Evolutionary conservation across 2,797 vertebrate species (phyloP), one percentile per base, ranked within the genome.

Genomic region (Odontamblyopus rebecca): DNA sequence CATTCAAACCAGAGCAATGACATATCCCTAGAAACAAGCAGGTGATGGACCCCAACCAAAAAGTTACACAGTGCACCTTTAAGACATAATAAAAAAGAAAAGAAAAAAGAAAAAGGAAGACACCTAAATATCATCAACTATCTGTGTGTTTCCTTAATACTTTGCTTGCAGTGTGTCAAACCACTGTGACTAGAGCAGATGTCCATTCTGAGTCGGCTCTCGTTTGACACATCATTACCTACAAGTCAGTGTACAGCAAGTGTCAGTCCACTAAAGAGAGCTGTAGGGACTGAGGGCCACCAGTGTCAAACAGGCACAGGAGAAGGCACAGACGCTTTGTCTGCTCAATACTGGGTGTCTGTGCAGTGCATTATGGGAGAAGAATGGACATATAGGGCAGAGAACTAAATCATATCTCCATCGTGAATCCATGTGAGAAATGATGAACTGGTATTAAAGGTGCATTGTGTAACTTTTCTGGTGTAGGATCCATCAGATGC

Each of bases 211-310:
- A 82, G 78, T 85, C 70, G 19, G 70, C 69, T 65, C 69, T 83
- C 71, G 71, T 78, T 66, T 38, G 68, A 67, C 67, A 75, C 79
- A 82, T 86, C 82, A 85, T 88, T 86, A 87, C 78, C 84, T 82
- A 71, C 74, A 78, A 85, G 82, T 83, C 78, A 73, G 79, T 68
- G 85, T 87, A 88, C 85, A 85, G 86, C 60, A 27, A 67, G 77
- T 86, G 83, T 79, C 83, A 82, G 75, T 71, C 74, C 60, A 65
- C 68, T 78, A 74, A 84, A 81, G 82, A 82, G 84, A 84, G 73
- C 75, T 80, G 79, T 74, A 38, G 61, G 82, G 74, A 69, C 65
- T 35, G 51, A 64, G 29, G 71, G 30, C 23, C 30, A 76, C 56
- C 61, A 76, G 70, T 83, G 81, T 86, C 79, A 83, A 81, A 63